phyloP scores from a whole-genome alignment of 2,113 vertebrate species.

The Hoplias malabaricus region DNA sequence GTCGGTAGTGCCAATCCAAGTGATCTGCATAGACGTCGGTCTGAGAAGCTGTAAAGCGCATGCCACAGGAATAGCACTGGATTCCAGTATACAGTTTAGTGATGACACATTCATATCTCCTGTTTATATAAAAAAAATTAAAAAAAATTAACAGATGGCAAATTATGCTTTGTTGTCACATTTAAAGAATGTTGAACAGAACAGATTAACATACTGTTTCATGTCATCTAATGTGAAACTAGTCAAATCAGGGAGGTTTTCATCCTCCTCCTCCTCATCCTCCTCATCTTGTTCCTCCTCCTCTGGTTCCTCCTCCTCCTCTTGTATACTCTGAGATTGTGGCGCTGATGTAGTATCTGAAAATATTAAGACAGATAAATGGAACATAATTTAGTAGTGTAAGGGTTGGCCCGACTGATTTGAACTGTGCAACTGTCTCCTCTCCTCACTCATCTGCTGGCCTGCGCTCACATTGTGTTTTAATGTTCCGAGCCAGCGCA shows the following conservation, averaged over 20 bases:
- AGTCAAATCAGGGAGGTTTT: constrained; percentile 88
- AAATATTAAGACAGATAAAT: constrained; percentile 39
- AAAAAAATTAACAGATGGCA: background rate
- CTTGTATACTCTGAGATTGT: constrained; percentile 62
- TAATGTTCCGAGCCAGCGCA: no score
- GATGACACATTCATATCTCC: constrained; percentile 90
- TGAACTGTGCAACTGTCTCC: no score
- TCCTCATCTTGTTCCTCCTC: constrained; percentile 85
- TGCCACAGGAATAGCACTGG: constrained; percentile 97
- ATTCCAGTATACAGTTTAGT: constrained; percentile 94
- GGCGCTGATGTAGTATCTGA: constrained; percentile 73
- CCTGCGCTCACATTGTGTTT: no score
- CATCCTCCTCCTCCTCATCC: constrained; percentile 82
- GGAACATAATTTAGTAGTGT: background rate
- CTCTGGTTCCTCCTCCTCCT: constrained; percentile 85
- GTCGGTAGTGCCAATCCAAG: constrained; percentile 98
- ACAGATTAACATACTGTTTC: constrained; percentile 82
- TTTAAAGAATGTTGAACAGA: background rate
- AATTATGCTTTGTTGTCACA: background rate
- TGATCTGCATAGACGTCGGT: constrained; percentile 97
- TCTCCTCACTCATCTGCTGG: no score
- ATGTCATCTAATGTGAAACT: constrained; percentile 88
- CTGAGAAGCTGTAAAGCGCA: constrained; percentile 94
- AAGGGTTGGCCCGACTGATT: no score
- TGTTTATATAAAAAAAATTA: constrained; percentile 66